These are phyloP conservation scores for Salvelinus fontinalis DNA, from an alignment of 2,113 vertebrate genomes.

Conservation along the genomic window DNA sequence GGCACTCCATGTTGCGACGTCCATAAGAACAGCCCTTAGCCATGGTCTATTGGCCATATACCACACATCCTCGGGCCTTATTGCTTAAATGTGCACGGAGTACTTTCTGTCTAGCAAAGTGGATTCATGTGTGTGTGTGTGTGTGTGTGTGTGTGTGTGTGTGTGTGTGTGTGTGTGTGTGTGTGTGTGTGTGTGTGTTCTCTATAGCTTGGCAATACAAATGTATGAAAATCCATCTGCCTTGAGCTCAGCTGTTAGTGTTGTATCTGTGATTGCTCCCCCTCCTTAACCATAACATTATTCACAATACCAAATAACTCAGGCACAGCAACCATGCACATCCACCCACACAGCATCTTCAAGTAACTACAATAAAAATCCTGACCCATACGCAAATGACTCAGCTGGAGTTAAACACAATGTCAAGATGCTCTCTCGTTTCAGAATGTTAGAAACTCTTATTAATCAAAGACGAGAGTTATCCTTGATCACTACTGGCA, in stretches of 20 bases:
- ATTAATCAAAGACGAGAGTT: too few relatives aligned
- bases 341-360: constrained; percentile 6
- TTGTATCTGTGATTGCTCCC: neutral
- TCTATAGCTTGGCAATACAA: constrained; percentile 16
- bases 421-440: constrained; percentile 37
- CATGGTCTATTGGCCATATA: too few relatives aligned
- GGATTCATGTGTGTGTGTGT: neutral
- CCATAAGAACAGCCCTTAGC: too few relatives aligned
- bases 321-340: neutral
- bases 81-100: neutral
- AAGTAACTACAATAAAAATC: constrained; percentile 6
- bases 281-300: too few relatives aligned
- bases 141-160: too few relatives aligned
- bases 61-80: too few relatives aligned
- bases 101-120: neutral
- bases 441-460: too few relatives aligned
- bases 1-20: too few relatives aligned
- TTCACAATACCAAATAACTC: too few relatives aligned
- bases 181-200: too few relatives aligned
- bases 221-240: constrained; percentile 10
- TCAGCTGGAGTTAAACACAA: constrained; percentile 18
- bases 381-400: constrained; percentile 23
- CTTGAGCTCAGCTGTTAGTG: constrained; percentile 40
- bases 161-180: too few relatives aligned
- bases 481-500: too few relatives aligned